A percentile compares a stretch with the other conserved stretches of the same genome.
phyloP scores from a whole-genome alignment of 1,140 invertebrate genomes.

The Monomorium pharaonis region DNA sequence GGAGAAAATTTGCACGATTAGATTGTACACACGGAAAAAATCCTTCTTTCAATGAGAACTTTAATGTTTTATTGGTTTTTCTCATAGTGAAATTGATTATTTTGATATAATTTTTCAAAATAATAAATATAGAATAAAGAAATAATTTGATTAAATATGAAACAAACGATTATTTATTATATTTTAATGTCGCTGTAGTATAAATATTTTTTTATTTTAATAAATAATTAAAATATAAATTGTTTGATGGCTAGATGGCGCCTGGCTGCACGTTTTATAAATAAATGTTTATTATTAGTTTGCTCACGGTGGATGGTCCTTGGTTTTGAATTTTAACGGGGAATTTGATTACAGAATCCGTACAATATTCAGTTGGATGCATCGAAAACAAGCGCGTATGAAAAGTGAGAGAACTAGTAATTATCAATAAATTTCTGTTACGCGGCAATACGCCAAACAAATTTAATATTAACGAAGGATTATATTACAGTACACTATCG shows the following conservation, averaged over 20 bases:
- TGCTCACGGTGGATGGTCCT: not conserved
- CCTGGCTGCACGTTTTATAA: slow-evolving; percentile 2
- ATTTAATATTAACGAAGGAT: slow-evolving; percentile 40
- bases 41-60: not conserved
- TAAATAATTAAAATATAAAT: not conserved
- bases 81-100: not conserved
- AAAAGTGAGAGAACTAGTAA: not conserved
- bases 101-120: not conserved
- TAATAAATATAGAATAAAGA: not conserved
- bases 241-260: not conserved
- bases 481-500: slow-evolving; percentile 1
- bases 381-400: slow-evolving; percentile 15
- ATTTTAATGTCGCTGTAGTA: not conserved
- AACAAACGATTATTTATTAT: not conserved
- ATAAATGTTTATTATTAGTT: slow-evolving; percentile 1
- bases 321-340: slow-evolving; percentile 29
- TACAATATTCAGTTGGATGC: not conserved
- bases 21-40: not conserved
- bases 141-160: not conserved
- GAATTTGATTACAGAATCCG: slow-evolving; percentile 21
- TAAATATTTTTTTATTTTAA: not conserved
- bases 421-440: slow-evolving; percentile 52
- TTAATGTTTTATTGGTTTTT: not conserved
- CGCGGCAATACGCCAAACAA: not conserved
- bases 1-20: slow-evolving; percentile 37